Base-by-base conservation (phyloP, 2,797 vertebrate genomes). In the Sitta carolinensis region DNA sequence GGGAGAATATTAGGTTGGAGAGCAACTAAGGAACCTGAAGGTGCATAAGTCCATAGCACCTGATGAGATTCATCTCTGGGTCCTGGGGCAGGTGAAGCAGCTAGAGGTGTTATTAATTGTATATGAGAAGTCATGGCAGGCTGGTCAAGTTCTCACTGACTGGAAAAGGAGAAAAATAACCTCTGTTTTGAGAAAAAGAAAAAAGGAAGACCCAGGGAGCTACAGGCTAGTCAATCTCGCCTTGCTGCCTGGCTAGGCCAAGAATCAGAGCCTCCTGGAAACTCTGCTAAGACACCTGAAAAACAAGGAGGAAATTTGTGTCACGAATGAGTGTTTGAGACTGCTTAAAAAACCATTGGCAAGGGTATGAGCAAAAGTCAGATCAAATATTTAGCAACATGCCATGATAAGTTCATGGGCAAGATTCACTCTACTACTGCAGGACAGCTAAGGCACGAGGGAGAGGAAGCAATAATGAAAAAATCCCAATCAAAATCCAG, bases 321-420 rank as follows among this genome's bases (percentile, higher is more conserved):
- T 62, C 47, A 36, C 1, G 1, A 36, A 36, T 1, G 2, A 43
- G 4, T 26, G 13, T 69, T 70, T 43, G 66, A 17, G 17, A 32
- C 43, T 0, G 2, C 38, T 51, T 69, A 30, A 61, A 70, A 51
- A 51, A 34, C 36, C 26, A 36, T 52, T 7, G 17, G 11, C 38
- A 36, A 26, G 16, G 47, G 38, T 51, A 30, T 36, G 30, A 43
- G 16, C 26, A 59, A 43, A 59, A 51, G 26, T 51, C 11, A 34
- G 32, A 61, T 61, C 43, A 69, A 21, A 52, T 69, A 43, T 43
- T 51, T 42, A 42, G 32, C 0, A 1, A 43, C 32, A 32, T 4
- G 34, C 21, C 25, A 30, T 0, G 0, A 42, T 7, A 30, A 59
- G 26, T 51, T 43, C 1, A 1, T 69, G 27, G 55, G 10, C 25